These are phyloP conservation scores for Polylopha cassiicola DNA, from an alignment of 2,888 invertebrate genomes.

Conservation along the genomic window DNA sequence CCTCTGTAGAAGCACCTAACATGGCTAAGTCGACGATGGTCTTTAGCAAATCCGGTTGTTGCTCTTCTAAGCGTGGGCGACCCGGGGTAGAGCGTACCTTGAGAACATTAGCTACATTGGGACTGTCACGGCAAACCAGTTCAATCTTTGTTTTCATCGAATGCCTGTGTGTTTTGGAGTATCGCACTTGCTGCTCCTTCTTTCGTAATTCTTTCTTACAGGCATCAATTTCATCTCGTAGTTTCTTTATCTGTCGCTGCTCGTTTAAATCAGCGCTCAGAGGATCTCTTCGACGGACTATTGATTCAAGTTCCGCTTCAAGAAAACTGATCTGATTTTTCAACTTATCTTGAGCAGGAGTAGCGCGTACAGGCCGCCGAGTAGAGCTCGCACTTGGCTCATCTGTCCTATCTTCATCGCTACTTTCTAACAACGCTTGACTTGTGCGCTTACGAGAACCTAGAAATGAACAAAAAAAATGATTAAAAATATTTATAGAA, in stretches of 20 bases:
- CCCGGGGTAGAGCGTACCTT: conserved; percentile 21
- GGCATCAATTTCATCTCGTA: conserved; percentile 20
- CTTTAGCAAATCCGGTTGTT: conserved; percentile 24
- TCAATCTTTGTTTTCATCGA: conserved; percentile 20
- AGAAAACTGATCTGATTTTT: conserved; percentile 21
- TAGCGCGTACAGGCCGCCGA: conserved; percentile 17
- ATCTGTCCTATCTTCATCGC: not conserved
- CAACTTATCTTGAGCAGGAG: conserved; percentile 23
- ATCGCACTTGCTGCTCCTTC: conserved; percentile 21
- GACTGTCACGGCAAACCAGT: conserved; percentile 15
- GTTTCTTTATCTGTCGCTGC: conserved; percentile 16
- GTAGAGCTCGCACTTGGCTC: conserved; percentile 16
- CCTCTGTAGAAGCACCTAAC: conserved; percentile 25
- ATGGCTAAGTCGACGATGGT: conserved; percentile 23
- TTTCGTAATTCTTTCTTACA: conserved; percentile 19
- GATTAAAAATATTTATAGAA: too few species aligned
- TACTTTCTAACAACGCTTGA: too few species aligned
- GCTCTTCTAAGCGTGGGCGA: conserved; percentile 25
- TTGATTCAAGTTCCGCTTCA: conserved; percentile 22
- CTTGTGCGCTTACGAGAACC: too few species aligned
- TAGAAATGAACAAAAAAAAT: too few species aligned
- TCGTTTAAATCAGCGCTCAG: conserved; percentile 19
- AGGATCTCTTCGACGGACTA: conserved; percentile 21
- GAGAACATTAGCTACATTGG: conserved; percentile 13
- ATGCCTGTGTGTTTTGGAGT: conserved; percentile 16